Conservation (phyloP, 2,113 vertebrate species). For the Gadus macrocephalus region DNA sequence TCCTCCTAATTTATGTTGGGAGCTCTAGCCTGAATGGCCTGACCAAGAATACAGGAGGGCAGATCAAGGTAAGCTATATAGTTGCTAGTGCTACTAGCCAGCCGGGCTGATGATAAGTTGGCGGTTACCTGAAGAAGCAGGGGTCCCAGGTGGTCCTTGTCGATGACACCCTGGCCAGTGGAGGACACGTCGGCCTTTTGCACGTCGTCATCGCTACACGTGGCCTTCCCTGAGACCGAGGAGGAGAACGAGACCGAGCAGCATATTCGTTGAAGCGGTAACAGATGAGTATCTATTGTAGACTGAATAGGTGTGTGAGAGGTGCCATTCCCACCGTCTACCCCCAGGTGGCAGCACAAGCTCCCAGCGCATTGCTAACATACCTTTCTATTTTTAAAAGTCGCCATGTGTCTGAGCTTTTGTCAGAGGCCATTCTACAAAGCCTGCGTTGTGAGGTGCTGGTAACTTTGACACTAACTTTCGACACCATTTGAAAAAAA, state of each 20-base stretch:
- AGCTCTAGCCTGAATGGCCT: too few species aligned
- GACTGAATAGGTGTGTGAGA: neutral
- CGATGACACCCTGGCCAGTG: conserved; percentile 96
- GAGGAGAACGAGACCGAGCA: conserved; percentile 36
- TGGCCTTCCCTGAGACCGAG: conserved; percentile 79
- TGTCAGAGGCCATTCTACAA: conserved; percentile 52
- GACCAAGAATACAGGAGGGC: too few species aligned
- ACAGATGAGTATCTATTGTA: neutral
- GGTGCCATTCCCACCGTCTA: neutral
- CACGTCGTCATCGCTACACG: conserved; percentile 91
- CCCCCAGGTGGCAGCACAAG: conserved; percentile 67
- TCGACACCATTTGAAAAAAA: neutral
- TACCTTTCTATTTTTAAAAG: conserved; percentile 67
- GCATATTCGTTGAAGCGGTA: neutral
- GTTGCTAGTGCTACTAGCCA: too few species aligned
- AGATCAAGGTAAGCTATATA: too few species aligned
- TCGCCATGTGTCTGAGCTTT: conserved; percentile 59
- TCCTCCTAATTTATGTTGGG: too few species aligned
- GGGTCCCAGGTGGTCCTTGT: conserved; percentile 96
- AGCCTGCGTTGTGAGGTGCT: conserved; percentile 13
- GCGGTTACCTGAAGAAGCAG: conserved; percentile 87
- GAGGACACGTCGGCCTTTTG: conserved; percentile 99
- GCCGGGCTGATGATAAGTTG: too few species aligned
- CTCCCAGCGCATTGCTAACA: conserved; percentile 25
- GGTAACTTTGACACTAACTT: conserved; percentile 21